Evolutionary conservation across 2,797 vertebrate genomes (phyloP).

Genomic region (Delichon dasypus): DNA sequence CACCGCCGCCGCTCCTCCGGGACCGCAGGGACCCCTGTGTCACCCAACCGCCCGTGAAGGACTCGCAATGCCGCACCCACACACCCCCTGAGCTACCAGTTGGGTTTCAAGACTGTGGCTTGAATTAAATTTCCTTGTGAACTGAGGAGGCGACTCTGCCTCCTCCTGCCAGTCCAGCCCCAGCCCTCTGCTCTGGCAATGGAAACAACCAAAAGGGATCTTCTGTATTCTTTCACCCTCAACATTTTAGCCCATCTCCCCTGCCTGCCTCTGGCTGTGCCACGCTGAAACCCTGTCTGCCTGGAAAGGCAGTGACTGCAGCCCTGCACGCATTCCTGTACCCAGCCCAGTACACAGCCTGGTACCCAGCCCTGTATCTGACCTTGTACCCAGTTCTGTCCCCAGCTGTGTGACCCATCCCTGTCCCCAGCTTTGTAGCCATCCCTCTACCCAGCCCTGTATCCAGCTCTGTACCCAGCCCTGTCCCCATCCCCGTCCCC

Average conservation of each 20-base stretch:
- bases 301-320: rapidly evolving
- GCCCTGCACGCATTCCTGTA: not conserved
- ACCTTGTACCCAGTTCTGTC: too few species aligned
- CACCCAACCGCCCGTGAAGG: rapidly evolving
- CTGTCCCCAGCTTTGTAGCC: too few species aligned
- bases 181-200: not conserved
- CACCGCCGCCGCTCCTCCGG: not conserved
- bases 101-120: not conserved
- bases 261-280: not conserved
- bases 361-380: not conserved
- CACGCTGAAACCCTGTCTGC: rapidly evolving
- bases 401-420: too few species aligned
- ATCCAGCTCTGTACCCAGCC: too few species aligned
- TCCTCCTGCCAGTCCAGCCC: rapidly evolving
- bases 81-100: rapidly evolving
- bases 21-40: not conserved
- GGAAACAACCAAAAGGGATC: not conserved
- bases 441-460: too few species aligned
- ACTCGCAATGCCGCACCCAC: rapidly evolving
- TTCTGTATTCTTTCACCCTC: not conserved
- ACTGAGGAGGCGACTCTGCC: not conserved
- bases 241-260: rapidly evolving
- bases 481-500: too few species aligned
- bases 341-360: not conserved
- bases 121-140: not conserved